A percentile compares a stretch with the other conserved stretches of the same genome.
These are phyloP conservation scores for Ophion costatus DNA, from an alignment of 2,888 invertebrate genomes.

Conservation along the genomic window DNA sequence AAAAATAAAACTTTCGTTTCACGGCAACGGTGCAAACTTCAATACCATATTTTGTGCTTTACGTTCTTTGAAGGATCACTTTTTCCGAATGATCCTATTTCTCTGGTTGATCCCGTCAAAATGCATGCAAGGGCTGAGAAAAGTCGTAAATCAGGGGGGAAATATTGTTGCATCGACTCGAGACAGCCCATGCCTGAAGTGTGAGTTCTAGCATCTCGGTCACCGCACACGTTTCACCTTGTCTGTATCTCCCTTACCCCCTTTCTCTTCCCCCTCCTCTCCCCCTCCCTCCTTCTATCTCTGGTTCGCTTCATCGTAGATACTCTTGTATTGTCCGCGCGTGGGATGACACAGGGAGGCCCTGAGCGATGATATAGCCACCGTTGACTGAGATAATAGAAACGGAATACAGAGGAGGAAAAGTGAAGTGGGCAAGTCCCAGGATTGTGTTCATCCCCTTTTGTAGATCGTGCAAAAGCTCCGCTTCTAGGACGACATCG, in stretches of 20 bases:
- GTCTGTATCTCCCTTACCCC: background rate
- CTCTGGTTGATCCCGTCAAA: background rate
- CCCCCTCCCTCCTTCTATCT: background rate
- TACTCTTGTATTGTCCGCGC: conserved; percentile 47
- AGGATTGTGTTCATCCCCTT: conserved; percentile 5
- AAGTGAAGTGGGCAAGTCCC: conserved; percentile 19
- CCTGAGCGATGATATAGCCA: conserved; percentile 46
- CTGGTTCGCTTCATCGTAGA: conserved; percentile 13
- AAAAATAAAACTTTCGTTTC: no score
- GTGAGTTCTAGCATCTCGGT: conserved; percentile 31
- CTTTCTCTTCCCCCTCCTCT: background rate
- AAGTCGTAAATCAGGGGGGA: background rate
- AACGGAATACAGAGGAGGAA: conserved; percentile 26
- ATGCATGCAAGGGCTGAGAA: background rate
- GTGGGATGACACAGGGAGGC: conserved; percentile 34
- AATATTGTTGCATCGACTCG: background rate
- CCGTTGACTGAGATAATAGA: conserved; percentile 50
- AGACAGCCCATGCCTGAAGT: background rate
- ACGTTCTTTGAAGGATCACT: no score
- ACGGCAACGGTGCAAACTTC: no score
- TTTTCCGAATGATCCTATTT: no score
- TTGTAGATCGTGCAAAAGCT: conserved; percentile 16
- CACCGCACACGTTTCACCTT: conserved; percentile 29
- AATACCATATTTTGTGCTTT: no score
- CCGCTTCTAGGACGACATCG: background rate